Evolutionary conservation across 1,140 invertebrate genomes (phyloP), one percentile per base, ranked within the genome.

Genomic region (Orchestia grillus): DNA sequence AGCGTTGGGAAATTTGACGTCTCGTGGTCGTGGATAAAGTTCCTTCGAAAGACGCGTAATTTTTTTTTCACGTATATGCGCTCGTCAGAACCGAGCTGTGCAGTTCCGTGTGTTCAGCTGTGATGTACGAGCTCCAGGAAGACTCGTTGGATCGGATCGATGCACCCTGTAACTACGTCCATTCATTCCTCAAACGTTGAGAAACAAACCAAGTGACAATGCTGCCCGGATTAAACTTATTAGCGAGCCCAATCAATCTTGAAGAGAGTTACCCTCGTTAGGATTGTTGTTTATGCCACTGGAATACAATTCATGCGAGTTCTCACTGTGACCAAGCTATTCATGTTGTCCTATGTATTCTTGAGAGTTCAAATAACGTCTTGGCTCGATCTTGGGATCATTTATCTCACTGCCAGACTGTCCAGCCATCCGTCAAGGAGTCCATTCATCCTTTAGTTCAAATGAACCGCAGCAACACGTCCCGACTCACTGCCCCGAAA

Each of bases 381-480:
- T 91, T 28, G 41, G 88, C 44, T 42, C 41, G 44, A 91, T 91
- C 44, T 42, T 44, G 28, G 15, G 88, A 43, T 44, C 88, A 91
- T 91, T 91, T 91, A 91, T 91, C 44, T 91, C 41, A 44, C 88
- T 91, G 88, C 41, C 41, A 43, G 41, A 91, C 88, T 43, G 88
- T 91, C 41, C 88, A 44, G 44, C 28, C 88, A 91, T 91, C 88
- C 88, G 88, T 91, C 88, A 91, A 91, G 88, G 19, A 43, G 88
- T 91, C 44, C 88, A 44, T 91, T 44, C 88, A 91, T 91, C 88
- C 88, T 91, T 28, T 91, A 88, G 88, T 91, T 91, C 88, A 91
- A 91, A 91, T 91, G 88, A 91, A 44, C 88, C 44, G 88, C 88
- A 42, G 88, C 44, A 44, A 42, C 88, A 44, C 44, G 41, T 42